A percentile compares a stretch with the other conserved stretches of the same genome.
Conservation (phyloP, 1,140 invertebrate species). For the Spodoptera frugiperda region DNA sequence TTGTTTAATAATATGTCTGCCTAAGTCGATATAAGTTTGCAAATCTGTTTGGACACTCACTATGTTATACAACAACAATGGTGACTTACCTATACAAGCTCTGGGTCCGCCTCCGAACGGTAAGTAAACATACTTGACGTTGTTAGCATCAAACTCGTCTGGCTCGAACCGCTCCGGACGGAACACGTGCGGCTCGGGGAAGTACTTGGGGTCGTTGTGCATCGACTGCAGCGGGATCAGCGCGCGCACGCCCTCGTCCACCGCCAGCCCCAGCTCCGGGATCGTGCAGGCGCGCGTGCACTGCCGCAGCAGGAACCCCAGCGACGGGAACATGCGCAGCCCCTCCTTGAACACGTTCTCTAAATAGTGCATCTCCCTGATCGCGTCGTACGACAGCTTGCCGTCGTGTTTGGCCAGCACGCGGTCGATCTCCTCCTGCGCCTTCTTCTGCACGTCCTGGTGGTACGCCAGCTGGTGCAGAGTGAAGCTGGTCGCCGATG, state of each 20-base stretch:
- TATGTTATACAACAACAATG: too few relatives aligned
- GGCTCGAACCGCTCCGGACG: conserved; percentile 37
- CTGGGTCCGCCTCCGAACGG: conserved; percentile 46
- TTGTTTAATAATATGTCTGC: too few relatives aligned
- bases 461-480: conserved; percentile 48
- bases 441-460: conserved; percentile 39
- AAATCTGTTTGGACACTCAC: too few relatives aligned
- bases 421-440: conserved; percentile 42
- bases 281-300: conserved; percentile 12
- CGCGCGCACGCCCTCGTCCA: background rate
- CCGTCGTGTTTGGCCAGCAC: conserved; percentile 41
- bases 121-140: conserved; percentile 37
- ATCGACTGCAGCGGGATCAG: conserved; percentile 38
- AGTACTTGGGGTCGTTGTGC: conserved; percentile 39
- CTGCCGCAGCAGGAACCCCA: conserved; percentile 59
- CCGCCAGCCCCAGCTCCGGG: conserved; percentile 23
- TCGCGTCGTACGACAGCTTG: conserved; percentile 79
- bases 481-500: conserved; percentile 43
- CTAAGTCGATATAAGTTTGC: too few relatives aligned
- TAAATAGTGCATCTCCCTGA: conserved; percentile 87
- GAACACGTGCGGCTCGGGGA: conserved; percentile 30
- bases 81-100: conserved; percentile 43
- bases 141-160: background rate
- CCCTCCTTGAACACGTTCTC: conserved; percentile 53
- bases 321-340: conserved; percentile 79